Evolutionary conservation across 2,113 vertebrate species (phyloP), one percentile per base, ranked within the genome.

Genomic region (Speoplatyrhinus poulsoni): DNA sequence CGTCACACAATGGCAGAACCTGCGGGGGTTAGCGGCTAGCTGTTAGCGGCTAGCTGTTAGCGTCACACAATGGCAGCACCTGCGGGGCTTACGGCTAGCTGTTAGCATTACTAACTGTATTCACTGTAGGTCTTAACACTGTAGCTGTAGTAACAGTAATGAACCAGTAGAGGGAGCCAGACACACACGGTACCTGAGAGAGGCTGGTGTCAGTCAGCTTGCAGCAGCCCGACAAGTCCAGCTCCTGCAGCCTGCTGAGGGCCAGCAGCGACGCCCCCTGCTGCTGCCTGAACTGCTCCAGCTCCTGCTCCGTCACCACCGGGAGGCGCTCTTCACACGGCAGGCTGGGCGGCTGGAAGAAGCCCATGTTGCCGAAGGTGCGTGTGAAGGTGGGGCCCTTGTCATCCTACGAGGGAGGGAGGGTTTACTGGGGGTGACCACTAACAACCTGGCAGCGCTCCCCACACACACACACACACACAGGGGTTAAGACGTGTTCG

Each of bases 201-300:
- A 95, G 88, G 88, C 94, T 95, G 85, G 73, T 73, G 76, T 96
- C 94, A 0, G 93, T 95, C 73, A 96, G 88, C 47, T 93, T 94
- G 69, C 78, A 86, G 81, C 95, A 96, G 75, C 90, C 93, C 0
- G 92, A 91, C 32, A 96, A 92, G 77, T 95, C 93, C 60, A 96
- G 87, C 76, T 95, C 94, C 85, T 85, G 89, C 57, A 95, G 89
- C 69, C 80, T 71, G 53, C 6, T 79, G 3, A 96, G 89, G 5
- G 81, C 79, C 59, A 88, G 63, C 55, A 96, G 84, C 0, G 94
- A 94, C 4, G 90, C 79, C 46, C 85, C 87, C 9, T 82, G 82
- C 57, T 82, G 77, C 54, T 86, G 74, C 16, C 73, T 67, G 48
- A 88, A 87, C n/a, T 69, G 69, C 59, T 86, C 79, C 72, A 91